Evolutionary conservation across 2,888 invertebrate genomes (phyloP).

Genomic region (Torymus auratus): DNA sequence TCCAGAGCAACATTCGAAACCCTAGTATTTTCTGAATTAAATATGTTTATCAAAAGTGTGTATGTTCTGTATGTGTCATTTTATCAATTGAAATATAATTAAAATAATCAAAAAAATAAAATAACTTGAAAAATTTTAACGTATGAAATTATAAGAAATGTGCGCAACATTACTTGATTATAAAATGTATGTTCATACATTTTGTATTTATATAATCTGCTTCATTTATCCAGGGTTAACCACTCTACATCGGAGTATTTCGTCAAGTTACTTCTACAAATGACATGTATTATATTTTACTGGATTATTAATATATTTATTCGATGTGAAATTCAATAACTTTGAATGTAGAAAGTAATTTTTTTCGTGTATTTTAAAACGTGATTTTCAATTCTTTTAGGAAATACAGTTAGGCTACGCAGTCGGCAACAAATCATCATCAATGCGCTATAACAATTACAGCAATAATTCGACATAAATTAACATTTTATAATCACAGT

Average conservation of each 20-base stretch:
- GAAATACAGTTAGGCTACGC: conserved; percentile 20
- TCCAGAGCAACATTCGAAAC: conserved; percentile 47
- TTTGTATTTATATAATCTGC: neutral
- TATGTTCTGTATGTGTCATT: conserved; percentile 3
- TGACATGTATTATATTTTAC: conserved; percentile 21
- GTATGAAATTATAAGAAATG: conserved; percentile 2
- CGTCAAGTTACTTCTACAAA: conserved; percentile 37
- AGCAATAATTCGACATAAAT: conserved; percentile 40
- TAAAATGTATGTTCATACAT: neutral
- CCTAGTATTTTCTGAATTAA: conserved; percentile 27
- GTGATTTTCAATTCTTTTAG: conserved; percentile 9
- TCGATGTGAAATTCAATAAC: conserved; percentile 30
- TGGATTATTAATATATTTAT: conserved; percentile 37
- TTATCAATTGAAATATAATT: conserved; percentile 14
- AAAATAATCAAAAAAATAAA: conserved; percentile 11
- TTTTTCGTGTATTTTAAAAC: conserved; percentile 19
- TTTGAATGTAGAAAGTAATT: conserved; percentile 47
- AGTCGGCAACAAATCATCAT: conserved; percentile 30
- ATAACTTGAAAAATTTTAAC: conserved; percentile 23
- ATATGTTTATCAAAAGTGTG: conserved; percentile 44
- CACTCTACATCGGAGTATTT: conserved; percentile 26
- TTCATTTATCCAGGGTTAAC: conserved; percentile 26
- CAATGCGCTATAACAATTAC: conserved; percentile 24
- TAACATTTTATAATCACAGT: conserved; percentile 54
- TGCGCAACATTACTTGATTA: conserved; percentile 27